Evolutionary conservation across 2,797 vertebrate species (phyloP), one percentile per base, ranked within the genome.

Genomic region (Leptodactylus fallax): DNA sequence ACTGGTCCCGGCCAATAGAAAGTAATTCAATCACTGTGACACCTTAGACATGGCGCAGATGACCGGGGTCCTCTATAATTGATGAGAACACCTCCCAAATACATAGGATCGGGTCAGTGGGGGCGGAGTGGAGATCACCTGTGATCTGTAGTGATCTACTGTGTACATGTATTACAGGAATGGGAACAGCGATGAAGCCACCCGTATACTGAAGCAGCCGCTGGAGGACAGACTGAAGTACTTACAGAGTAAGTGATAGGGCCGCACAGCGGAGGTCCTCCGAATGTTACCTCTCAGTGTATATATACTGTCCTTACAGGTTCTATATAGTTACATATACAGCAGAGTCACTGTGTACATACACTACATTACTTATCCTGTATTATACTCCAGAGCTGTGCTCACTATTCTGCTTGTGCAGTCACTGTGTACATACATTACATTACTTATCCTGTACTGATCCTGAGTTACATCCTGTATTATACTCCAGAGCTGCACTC

Each of bases 191-290:
- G 90, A 95, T 10, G 92, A 91, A 0, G 91, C 83, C 0, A 90
- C 94, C 47, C 85, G 90, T 0, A 83, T 90, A 83, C 89, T 93
- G 78, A 92, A 92, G 80, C 91, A 92, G 87, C 92, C 95, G 0
- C 53, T 90, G 79, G 92, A 94, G 0, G 95, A 96, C 53, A 93
- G 94, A 83, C 90, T 96, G 72, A 90, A 93, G 53, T 97, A 97
- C 91, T 85, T 99, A 82, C 94, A 96, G 91, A 95, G 98, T 99
- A 93, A 96, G 96, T 14, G 14, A 56, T 13, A 6, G 13, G n/a
- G n/a, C n/a, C n/a, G n/a, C n/a, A n/a, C n/a, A n/a, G n/a, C n/a
- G n/a, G n/a, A n/a, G n/a, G n/a, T n/a, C n/a, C n/a, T n/a, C n/a
- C n/a, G n/a, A n/a, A 13, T 2, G 13, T 3, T 13, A 4, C 13